phyloP scores from a whole-genome alignment of 64 coral and sea anemone genomes.

The Montipora capricornis region DNA sequence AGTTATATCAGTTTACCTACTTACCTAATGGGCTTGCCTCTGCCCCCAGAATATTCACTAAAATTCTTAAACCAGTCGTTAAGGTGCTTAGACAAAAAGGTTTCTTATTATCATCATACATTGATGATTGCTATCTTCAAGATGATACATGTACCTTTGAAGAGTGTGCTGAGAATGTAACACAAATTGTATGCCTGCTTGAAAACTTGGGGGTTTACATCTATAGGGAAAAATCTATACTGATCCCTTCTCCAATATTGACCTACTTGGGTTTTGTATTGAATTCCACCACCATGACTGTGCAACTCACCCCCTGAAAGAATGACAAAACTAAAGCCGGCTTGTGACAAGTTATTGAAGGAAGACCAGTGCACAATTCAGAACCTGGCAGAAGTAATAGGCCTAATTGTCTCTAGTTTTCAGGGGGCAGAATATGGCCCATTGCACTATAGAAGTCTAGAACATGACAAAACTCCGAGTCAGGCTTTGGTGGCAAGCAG shows the following conservation, averaged over 20 bases:
- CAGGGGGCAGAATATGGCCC: slow-evolving; percentile 40
- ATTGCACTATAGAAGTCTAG: neutral
- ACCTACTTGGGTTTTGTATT: slow-evolving; percentile 33
- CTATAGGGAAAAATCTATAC: slow-evolving; percentile 25
- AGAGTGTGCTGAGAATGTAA: slow-evolving; percentile 17
- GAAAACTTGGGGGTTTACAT: slow-evolving; percentile 14
- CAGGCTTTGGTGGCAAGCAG: too few species aligned
- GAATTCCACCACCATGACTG: slow-evolving; percentile 26
- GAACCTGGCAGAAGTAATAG: neutral
- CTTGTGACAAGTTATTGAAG: neutral
- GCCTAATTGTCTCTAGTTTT: neutral
- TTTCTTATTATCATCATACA: slow-evolving; percentile 27
- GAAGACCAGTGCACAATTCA: neutral
- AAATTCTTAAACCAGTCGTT: slow-evolving; percentile 37
- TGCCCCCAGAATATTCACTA: slow-evolving; percentile 26
- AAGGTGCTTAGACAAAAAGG: slow-evolving; percentile 26
- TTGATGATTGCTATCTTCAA: neutral
- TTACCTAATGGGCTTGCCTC: slow-evolving; percentile 52
- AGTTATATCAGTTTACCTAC: slow-evolving; percentile 61
- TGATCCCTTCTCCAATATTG: neutral
- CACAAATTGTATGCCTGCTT: neutral
- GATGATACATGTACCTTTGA: neutral
- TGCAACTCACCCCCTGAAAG: neutral
- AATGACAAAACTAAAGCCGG: neutral
- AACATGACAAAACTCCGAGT: slow-evolving; percentile 17